A percentile compares a stretch with the other conserved stretches of the same genome.
phyloP scores from a whole-genome alignment of 1,140 invertebrate species.

The Drosophila funebris region DNA sequence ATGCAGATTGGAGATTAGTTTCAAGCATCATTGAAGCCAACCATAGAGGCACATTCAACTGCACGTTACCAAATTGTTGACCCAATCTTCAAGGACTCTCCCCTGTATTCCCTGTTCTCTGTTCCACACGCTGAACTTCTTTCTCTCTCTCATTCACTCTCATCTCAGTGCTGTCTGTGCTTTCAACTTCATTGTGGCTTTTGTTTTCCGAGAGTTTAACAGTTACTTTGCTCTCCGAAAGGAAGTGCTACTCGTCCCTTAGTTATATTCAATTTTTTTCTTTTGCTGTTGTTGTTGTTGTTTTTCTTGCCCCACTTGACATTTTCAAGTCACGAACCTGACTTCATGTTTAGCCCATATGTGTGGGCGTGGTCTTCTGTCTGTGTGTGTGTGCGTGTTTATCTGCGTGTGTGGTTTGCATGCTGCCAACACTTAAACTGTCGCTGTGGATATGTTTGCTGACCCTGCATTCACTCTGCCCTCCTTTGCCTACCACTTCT shows the following conservation, averaged over 20 bases:
- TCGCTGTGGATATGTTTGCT: slow-evolving; percentile 43
- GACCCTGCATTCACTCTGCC: not conserved
- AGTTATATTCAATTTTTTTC: slow-evolving; percentile 32
- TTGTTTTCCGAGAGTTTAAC: slow-evolving; percentile 63
- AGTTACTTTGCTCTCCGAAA: slow-evolving; percentile 35
- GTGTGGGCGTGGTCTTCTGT: slow-evolving; percentile 18
- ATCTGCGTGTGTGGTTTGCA: slow-evolving; percentile 65
- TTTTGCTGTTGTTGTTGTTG: no score
- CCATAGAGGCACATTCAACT: not conserved
- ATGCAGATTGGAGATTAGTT: slow-evolving; percentile 81
- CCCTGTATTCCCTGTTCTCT: not conserved
- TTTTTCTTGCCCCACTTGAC: slow-evolving; percentile 31
- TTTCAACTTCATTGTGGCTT: slow-evolving; percentile 59
- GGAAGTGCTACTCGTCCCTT: slow-evolving; percentile 57
- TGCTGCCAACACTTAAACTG: slow-evolving; percentile 71
- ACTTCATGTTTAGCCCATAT: slow-evolving; percentile 31
- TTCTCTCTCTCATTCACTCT: not conserved
- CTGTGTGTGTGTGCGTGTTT: slow-evolving; percentile 29
- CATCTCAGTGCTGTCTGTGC: not conserved
- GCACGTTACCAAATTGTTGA: slow-evolving; percentile 54
- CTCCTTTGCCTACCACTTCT: not conserved
- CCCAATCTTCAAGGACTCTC: slow-evolving; percentile 46
- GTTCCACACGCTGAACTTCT: not conserved
- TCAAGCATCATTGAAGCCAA: slow-evolving; percentile 63
- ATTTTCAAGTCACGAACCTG: slow-evolving; percentile 44